A percentile compares a stretch with the other conserved stretches of the same genome.
Evolutionary conservation across 2,113 vertebrate species (phyloP).

Genomic region (Myrmophylax atrothorax): DNA sequence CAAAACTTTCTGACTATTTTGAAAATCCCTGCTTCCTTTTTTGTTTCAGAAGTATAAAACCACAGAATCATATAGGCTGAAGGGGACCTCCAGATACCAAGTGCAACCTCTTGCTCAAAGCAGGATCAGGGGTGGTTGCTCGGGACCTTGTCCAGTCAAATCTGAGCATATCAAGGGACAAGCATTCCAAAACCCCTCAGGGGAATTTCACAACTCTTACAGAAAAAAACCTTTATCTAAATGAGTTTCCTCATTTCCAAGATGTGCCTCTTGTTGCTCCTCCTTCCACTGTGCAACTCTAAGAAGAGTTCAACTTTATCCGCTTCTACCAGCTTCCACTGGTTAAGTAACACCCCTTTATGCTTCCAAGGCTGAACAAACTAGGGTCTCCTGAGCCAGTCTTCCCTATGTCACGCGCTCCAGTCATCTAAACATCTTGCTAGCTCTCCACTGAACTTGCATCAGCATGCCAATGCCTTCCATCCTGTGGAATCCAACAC

Average conservation of each 20-base stretch:
- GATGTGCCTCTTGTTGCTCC: not conserved
- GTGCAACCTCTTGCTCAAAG: not conserved
- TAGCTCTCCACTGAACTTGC: not conserved
- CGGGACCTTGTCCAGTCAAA: not conserved
- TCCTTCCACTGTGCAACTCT: not conserved
- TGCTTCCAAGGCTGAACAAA: not conserved
- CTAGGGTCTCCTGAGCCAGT: not conserved
- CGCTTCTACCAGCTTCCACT: not conserved
- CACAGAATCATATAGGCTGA: not conserved
- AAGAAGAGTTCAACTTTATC: not conserved
- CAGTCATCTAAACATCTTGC: not conserved
- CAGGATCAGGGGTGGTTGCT: not conserved
- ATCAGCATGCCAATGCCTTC: not conserved
- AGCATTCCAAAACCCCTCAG: not conserved
- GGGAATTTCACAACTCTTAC: not conserved
- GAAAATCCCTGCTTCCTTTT: not conserved
- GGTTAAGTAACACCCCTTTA: not conserved
- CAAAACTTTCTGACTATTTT: not conserved
- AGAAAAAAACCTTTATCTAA: not conserved
- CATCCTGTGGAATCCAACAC: not conserved
- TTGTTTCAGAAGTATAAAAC: not conserved
- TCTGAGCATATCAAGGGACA: not conserved
- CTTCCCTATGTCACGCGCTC: rapidly evolving
- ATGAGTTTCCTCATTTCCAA: not conserved
- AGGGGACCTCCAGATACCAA: not conserved